Conservation (phyloP, 2,113 vertebrate genomes). For the Octodon degus region DNA sequence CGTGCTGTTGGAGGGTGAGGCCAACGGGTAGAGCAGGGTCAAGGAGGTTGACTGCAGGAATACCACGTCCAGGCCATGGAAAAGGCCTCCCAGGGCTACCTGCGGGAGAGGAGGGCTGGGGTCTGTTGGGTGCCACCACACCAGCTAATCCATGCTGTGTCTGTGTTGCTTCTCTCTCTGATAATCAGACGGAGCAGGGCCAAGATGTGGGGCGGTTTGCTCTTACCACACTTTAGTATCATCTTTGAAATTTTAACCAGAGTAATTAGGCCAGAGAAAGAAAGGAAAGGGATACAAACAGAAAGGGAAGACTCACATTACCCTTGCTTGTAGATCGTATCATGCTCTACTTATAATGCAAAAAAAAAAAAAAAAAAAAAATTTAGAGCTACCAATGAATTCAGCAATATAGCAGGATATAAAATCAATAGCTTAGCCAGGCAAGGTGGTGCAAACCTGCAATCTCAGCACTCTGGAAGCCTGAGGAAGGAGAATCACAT, state of each 20-base stretch:
- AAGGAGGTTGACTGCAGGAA: constrained; percentile 94
- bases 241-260: not conserved
- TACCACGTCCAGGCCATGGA: constrained; percentile 91
- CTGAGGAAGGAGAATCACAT: not conserved
- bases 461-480: not conserved
- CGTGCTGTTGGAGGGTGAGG: constrained; percentile 89
- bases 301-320: not conserved
- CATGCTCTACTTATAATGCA: not conserved
- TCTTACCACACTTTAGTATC: not conserved
- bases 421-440: not conserved
- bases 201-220: not conserved
- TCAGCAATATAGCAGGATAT: not conserved
- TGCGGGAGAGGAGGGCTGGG: constrained; percentile 67
- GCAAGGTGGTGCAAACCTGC: not conserved
- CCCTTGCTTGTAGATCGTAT: not conserved
- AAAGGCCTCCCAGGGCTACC: constrained; percentile 91
- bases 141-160: rapidly evolving
- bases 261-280: not conserved
- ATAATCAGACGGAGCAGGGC: not conserved
- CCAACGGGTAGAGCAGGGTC: constrained; percentile 92
- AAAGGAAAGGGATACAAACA: not conserved
- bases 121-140: rapidly evolving
- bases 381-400: not conserved
- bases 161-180: no score
- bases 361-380: not conserved